Evolutionary conservation across 2,113 vertebrate species (phyloP).

Genomic region (Mystacornis crossleyi): DNA sequence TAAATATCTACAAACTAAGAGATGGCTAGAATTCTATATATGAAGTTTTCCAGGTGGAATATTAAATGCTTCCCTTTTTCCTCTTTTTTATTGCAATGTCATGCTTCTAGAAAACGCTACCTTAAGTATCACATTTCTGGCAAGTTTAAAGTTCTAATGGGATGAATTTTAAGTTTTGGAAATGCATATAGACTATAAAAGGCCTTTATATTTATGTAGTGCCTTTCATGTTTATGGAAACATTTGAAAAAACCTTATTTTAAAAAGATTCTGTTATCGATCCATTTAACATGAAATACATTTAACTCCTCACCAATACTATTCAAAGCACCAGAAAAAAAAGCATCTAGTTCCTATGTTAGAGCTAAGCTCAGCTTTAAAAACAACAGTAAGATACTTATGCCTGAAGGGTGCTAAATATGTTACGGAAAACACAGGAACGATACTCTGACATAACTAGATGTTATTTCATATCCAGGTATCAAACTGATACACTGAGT

Average conservation of each 20-base stretch:
- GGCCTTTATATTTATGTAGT: neutral
- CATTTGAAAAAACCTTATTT: neutral
- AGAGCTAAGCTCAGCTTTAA: neutral
- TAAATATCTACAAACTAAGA: neutral
- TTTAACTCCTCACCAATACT: neutral
- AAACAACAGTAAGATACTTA: neutral
- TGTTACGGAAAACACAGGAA: neutral
- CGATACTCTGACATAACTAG: neutral
- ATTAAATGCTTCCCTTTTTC: neutral
- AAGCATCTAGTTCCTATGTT: neutral
- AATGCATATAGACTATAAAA: accelerated
- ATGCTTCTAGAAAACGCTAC: neutral
- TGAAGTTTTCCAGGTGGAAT: neutral
- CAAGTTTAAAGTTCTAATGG: neutral
- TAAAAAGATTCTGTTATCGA: neutral
- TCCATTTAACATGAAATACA: neutral
- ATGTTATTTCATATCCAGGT: neutral
- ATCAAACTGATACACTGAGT: neutral
- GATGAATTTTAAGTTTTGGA: neutral
- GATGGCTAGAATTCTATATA: neutral
- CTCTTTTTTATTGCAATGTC: neutral
- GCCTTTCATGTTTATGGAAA: neutral
- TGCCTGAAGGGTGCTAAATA: neutral
- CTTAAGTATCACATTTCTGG: neutral
- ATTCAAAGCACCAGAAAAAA: neutral